Evolutionary conservation across 2,113 vertebrate species (phyloP), one percentile per base, ranked within the genome.

Genomic region (Bos indicus): DNA sequence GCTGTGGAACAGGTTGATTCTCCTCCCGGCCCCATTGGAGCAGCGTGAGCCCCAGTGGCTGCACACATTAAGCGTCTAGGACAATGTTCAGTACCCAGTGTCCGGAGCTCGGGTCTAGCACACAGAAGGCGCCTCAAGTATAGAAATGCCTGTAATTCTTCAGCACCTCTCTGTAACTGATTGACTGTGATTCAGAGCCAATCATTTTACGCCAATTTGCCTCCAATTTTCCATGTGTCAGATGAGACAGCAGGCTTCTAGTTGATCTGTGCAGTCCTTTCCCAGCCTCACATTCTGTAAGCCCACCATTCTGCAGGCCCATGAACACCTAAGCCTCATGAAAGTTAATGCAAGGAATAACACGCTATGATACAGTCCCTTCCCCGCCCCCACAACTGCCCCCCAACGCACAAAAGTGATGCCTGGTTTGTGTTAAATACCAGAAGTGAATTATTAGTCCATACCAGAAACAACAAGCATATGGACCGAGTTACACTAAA

Each of bases 381-480:
- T 6, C 59, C 11, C 60, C 28, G 2, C 0, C 48, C 11, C 3
- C 51, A 4, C 33, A 12, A 2, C 36, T 4, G 36, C 71, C 40
- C 52, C 52, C 52, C 21, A 56, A 36, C 13, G 57, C 51, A 40
- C 30, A 92, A 59, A 52, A 36, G 28, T 7, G 54, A 93, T 62
- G 56, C 23, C 62, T 94, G 60, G 57, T 52, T 91, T 92, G 77
- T 59, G 71, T 85, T 88, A 94, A 97, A 92, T 95, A 54, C 90
- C 84, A 96, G 88, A 90, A 88, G 95, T 84, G 62, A 97, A 92
- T 96, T 96, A 95, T 89, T 95, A 84, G 96, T 85, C 88, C 77
- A 60, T n/a, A 60, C 36, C 64, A 92, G 88, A 91, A 96, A 85
- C 5, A 96, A 81, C 7, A 43, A 84, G 23, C 48, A 33, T 19